A percentile compares a stretch with the other conserved stretches of the same genome.
phyloP scores from a whole-genome alignment of 2,888 invertebrate species.

The Erannis defoliaria region DNA sequence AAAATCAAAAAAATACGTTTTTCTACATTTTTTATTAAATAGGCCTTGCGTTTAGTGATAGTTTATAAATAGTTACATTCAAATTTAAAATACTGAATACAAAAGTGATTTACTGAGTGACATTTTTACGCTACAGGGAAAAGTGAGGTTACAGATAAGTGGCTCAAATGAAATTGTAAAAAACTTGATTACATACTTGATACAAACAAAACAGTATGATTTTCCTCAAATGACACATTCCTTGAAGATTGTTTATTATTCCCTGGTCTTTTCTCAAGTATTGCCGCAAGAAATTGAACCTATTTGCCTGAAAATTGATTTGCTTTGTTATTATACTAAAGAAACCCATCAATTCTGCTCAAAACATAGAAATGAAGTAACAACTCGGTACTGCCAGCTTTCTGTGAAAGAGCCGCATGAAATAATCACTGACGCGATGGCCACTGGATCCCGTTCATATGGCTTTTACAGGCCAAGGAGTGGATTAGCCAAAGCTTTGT shows the following conservation, averaged over 20 bases:
- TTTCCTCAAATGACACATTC: conserved; percentile 56
- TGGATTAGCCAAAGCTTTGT: conserved; percentile 90
- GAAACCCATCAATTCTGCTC: conserved; percentile 59
- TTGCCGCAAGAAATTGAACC: conserved; percentile 47
- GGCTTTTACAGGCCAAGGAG: conserved; percentile 89
- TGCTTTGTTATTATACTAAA: conserved; percentile 69
- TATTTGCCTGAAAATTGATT: conserved; percentile 57
- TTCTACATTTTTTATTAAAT: conserved; percentile 38
- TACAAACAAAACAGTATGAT: conserved; percentile 44
- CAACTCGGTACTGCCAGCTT: conserved; percentile 44
- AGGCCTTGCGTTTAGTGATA: conserved; percentile 14
- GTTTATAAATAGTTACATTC: conserved; percentile 13
- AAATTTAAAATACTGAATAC: conserved; percentile 2
- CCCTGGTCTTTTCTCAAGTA: conserved; percentile 48
- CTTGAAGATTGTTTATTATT: conserved; percentile 48
- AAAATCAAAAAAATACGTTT: conserved; percentile 43
- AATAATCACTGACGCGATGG: conserved; percentile 60
- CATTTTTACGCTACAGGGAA: conserved; percentile 35
- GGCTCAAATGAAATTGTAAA: conserved; percentile 34
- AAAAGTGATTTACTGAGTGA: conserved; percentile 27
- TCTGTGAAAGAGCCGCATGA: conserved; percentile 43
- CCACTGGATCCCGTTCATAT: conserved; percentile 66
- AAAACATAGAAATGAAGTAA: conserved; percentile 54
- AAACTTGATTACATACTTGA: conserved; percentile 38
- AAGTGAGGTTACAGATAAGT: conserved; percentile 48